phyloP scores from a whole-genome alignment of 2,888 invertebrate genomes.

The Palloptera scutellata region DNA sequence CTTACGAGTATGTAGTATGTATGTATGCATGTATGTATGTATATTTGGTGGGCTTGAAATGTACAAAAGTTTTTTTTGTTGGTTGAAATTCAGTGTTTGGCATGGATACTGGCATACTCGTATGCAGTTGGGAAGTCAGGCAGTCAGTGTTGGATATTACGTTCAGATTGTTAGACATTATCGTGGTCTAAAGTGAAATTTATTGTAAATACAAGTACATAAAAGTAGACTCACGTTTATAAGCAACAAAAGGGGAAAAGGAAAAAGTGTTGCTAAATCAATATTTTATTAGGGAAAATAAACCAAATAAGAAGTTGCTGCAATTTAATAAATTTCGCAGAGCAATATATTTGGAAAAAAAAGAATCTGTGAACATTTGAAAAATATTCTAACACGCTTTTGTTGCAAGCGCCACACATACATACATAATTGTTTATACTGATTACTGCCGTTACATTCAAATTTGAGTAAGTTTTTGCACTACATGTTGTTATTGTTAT shows the following conservation, averaged over 20 bases:
- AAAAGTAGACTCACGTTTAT: too few relatives aligned
- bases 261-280: too few relatives aligned
- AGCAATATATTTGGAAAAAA: background rate
- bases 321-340: constrained; percentile 5
- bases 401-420: background rate
- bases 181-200: constrained; percentile 3
- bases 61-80: background rate
- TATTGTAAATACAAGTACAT: too few relatives aligned
- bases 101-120: constrained; percentile 7
- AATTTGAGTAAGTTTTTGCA: constrained; percentile 22
- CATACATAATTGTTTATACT: too few relatives aligned
- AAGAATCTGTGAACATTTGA: background rate
- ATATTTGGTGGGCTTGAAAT: background rate
- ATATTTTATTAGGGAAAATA: too few relatives aligned
- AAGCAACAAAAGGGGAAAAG: too few relatives aligned
- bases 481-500: background rate
- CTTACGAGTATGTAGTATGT: constrained; percentile 14
- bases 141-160: constrained; percentile 52
- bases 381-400: background rate
- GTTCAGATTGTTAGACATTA: constrained; percentile 46
- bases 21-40: constrained; percentile 2
- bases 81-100: constrained; percentile 6
- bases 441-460: constrained; percentile 23
- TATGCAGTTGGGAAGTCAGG: constrained; percentile 37
- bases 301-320: background rate